Percentiles rank a stretch among this genome's conserved stretches.
phyloP scores from a whole-genome alignment of 2,888 invertebrate genomes.

The Harmothoe impar region DNA sequence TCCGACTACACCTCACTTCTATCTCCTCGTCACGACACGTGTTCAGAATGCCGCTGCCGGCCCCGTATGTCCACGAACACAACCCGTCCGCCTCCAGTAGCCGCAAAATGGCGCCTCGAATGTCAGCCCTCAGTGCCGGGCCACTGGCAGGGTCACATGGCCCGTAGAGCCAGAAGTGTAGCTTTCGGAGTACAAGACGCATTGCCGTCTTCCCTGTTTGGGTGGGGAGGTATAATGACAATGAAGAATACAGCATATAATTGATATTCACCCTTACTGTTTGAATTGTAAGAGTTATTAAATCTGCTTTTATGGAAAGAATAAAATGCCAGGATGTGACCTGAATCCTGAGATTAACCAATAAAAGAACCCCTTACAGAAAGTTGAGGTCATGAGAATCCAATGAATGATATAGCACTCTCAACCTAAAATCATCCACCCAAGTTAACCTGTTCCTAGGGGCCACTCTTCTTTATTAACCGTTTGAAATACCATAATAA shows the following conservation, averaged over 20 bases:
- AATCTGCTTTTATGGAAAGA: too few species aligned
- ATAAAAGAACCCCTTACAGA: too few species aligned
- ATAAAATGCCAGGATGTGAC: too few species aligned
- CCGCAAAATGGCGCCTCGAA: conserved; percentile 68
- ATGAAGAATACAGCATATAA: not conserved
- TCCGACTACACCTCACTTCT: conserved; percentile 33
- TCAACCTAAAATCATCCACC: too few species aligned
- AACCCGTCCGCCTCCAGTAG: conserved; percentile 69
- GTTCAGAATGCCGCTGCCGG: not conserved
- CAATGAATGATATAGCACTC: too few species aligned
- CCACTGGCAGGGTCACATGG: conserved; percentile 72
- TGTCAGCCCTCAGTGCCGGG: conserved; percentile 66
- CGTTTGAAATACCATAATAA: too few species aligned
- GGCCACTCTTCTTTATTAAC: too few species aligned
- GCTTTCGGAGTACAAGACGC: conserved; percentile 71
- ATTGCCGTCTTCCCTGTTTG: conserved; percentile 70
- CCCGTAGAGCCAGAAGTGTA: conserved; percentile 73
- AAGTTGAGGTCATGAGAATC: too few species aligned
- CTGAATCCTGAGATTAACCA: too few species aligned
- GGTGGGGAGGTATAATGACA: not conserved
- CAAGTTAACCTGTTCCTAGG: too few species aligned
- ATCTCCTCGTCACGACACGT: conserved; percentile 40
- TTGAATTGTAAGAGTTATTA: too few species aligned
- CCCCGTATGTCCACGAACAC: conserved; percentile 48
- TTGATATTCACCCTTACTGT: too few species aligned